Conservation (phyloP, 2,888 invertebrate genomes). For the Hydropsyche betteni region DNA sequence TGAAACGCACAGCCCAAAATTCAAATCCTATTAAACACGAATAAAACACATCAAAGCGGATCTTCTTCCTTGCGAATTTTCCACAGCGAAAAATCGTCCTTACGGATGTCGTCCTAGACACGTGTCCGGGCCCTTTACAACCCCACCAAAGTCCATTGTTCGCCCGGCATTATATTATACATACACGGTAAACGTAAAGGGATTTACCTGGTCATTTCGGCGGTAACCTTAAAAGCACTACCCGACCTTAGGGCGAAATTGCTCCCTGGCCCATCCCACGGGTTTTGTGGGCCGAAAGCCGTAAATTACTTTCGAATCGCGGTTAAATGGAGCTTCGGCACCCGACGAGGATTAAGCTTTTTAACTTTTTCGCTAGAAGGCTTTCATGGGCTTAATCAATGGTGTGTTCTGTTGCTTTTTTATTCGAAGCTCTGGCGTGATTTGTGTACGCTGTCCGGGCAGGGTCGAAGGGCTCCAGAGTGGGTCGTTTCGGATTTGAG, state of each 20-base stretch:
- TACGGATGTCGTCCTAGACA: background rate
- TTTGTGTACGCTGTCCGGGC: too few relatives aligned
- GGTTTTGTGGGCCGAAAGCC: background rate
- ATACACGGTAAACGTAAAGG: conserved; percentile 17
- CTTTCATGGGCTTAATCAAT: too few relatives aligned
- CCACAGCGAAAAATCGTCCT: background rate
- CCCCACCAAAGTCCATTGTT: background rate
- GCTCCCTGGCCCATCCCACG: background rate
- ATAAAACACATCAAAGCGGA: too few relatives aligned
- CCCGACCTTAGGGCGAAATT: background rate
- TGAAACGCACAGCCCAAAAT: too few relatives aligned
- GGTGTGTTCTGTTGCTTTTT: too few relatives aligned
- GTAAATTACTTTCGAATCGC: conserved; percentile 19
- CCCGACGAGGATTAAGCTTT: too few relatives aligned
- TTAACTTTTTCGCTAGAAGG: too few relatives aligned
- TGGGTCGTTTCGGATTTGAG: too few relatives aligned
- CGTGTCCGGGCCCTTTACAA: background rate
- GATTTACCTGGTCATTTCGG: conserved; percentile 37
- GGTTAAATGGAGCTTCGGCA: background rate
- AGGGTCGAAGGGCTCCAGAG: too few relatives aligned
- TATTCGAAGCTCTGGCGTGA: too few relatives aligned
- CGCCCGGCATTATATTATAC: background rate
- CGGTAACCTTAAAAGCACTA: conserved; percentile 25
- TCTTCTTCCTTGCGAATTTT: too few relatives aligned
- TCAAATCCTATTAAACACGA: too few relatives aligned